phyloP scores from a whole-genome alignment of 2,888 invertebrate species.

The Ypsolopha sequella region DNA sequence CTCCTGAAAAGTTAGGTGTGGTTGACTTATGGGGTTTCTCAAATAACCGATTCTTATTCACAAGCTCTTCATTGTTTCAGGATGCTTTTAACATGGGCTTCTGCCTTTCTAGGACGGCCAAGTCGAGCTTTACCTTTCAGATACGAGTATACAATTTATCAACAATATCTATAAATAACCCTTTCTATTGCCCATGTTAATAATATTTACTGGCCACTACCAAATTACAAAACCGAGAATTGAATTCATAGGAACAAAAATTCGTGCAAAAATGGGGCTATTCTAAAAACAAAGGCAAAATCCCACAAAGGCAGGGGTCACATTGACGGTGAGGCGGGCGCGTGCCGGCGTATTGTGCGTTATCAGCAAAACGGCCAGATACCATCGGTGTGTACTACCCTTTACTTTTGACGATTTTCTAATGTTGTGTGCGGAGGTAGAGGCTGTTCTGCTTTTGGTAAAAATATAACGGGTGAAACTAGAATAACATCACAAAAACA shows the following conservation, averaged over 20 bases:
- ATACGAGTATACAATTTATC: too few species aligned
- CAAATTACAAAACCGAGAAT: not conserved
- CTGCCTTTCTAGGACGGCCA: too few species aligned
- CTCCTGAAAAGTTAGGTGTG: too few species aligned
- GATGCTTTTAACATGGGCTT: too few species aligned
- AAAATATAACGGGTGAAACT: too few species aligned
- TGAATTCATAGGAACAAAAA: slow-evolving; percentile 7
- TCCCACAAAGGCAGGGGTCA: slow-evolving; percentile 30
- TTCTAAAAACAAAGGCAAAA: slow-evolving; percentile 26
- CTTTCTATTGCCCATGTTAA: too few species aligned
- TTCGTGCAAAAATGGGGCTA: slow-evolving; percentile 13
- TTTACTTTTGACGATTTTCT: slow-evolving; percentile 19
- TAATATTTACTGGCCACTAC: not conserved
- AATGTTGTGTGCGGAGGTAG: not conserved
- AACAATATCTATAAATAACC: too few species aligned
- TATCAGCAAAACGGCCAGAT: slow-evolving; percentile 16
- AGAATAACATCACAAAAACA: too few species aligned
- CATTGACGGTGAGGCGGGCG: slow-evolving; percentile 21
- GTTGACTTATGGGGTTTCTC: too few species aligned
- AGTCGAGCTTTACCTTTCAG: too few species aligned
- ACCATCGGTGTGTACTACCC: slow-evolving; percentile 26
- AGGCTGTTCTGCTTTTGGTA: not conserved
- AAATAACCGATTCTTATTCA: too few species aligned
- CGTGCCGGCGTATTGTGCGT: slow-evolving; percentile 23
- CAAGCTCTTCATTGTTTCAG: too few species aligned